A percentile compares a stretch with the other conserved stretches of the same genome.
Conservation (phyloP, 2,113 vertebrate species). For the Hystrix cristata region DNA sequence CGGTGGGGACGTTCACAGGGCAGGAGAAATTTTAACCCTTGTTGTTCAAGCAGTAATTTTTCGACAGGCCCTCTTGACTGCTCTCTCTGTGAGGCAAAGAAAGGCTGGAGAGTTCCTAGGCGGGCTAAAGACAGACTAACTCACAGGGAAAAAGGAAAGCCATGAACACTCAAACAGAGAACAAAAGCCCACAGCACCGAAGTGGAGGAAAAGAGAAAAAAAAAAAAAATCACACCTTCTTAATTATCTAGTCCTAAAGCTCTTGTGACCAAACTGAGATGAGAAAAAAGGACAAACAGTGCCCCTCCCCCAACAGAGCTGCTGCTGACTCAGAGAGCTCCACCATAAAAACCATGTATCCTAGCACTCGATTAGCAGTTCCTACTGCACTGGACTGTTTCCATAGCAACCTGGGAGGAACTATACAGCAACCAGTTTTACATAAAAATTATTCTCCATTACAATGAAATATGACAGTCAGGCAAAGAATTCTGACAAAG, state of each 20-base stretch:
- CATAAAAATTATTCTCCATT: constrained; percentile 87
- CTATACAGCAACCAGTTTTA: constrained; percentile 87
- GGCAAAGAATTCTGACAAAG: constrained; percentile 76
- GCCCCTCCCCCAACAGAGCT: constrained; percentile 44
- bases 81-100: not conserved
- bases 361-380: constrained; percentile 82
- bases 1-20: not conserved
- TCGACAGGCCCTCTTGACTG: not conserved
- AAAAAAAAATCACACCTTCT: not conserved
- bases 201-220: not conserved
- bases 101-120: not conserved
- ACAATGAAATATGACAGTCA: constrained; percentile 82
- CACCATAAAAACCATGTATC: constrained; percentile 80
- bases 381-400: constrained; percentile 81
- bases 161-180: not conserved
- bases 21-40: not conserved
- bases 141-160: not conserved
- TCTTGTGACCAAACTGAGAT: constrained; percentile 6
- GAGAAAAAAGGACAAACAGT: constrained; percentile 1
- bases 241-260: not conserved
- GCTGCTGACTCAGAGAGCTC: constrained; percentile 62
- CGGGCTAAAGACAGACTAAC: not conserved
- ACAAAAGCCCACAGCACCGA: not conserved
- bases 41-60: not conserved
- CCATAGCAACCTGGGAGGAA: constrained; percentile 86